Conservation (phyloP, 2,797 vertebrate genomes). For the Botia kubotai region DNA sequence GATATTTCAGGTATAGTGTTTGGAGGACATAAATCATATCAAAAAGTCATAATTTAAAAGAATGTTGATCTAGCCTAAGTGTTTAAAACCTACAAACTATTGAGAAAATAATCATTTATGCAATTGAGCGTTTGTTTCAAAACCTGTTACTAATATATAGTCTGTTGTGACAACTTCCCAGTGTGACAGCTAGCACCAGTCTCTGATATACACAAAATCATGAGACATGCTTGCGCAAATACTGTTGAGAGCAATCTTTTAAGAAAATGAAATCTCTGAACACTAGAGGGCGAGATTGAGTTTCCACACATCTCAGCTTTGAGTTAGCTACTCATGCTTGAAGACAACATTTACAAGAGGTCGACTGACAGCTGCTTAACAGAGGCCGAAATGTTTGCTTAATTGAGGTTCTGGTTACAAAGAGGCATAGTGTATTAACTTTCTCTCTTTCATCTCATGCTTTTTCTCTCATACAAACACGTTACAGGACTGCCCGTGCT, state of each 20-base stretch:
- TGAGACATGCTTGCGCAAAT: not conserved
- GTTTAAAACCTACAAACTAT: too few relatives aligned
- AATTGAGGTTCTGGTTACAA: slow-evolving; percentile 24
- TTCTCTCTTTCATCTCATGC: slow-evolving; percentile 71
- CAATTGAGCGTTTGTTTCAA: too few relatives aligned
- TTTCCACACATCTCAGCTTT: slow-evolving; percentile 8
- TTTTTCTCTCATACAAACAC: not conserved
- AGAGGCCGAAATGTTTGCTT: slow-evolving; percentile 28
- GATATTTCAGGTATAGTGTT: too few relatives aligned
- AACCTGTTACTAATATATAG: too few relatives aligned
- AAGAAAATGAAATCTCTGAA: not conserved
- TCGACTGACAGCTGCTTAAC: not conserved
- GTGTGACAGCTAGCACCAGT: too few relatives aligned
- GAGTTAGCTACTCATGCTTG: slow-evolving; percentile 6
- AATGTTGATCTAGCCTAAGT: too few relatives aligned
- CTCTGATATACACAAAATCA: not conserved
- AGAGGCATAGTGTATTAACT: slow-evolving; percentile 46
- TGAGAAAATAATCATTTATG: too few relatives aligned
- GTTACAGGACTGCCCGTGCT: slow-evolving; percentile 58
- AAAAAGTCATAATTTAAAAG: too few relatives aligned
- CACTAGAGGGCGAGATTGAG: slow-evolving; percentile 51
- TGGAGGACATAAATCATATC: too few relatives aligned
- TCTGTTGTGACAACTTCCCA: too few relatives aligned
- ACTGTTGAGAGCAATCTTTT: not conserved
- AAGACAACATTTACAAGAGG: not conserved